These are phyloP conservation scores for Cheilosia grossa DNA, from an alignment of 2,888 invertebrate genomes.

Conservation along the genomic window DNA sequence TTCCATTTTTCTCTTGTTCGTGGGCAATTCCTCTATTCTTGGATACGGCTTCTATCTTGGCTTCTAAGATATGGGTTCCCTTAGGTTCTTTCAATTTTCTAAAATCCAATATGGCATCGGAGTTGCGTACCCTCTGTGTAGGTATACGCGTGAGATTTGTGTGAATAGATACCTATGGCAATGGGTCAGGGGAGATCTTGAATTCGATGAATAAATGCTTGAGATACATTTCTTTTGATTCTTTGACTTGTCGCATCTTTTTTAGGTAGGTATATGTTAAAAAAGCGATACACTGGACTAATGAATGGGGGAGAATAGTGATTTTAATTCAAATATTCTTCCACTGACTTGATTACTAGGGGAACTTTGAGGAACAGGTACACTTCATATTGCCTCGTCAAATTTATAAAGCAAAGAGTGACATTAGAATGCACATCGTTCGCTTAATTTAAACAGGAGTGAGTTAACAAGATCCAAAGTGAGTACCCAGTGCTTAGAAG, in stretches of 20 bases:
- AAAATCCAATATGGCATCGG: constrained; percentile 69
- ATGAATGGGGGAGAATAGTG: constrained; percentile 25
- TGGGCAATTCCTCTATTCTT: constrained; percentile 5
- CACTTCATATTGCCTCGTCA: background rate
- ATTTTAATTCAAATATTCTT: constrained; percentile 33
- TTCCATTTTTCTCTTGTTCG: constrained; percentile 55
- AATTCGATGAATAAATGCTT: constrained; percentile 64
- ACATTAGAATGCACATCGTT: background rate
- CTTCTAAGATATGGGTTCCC: constrained; percentile 47
- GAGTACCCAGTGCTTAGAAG: background rate
- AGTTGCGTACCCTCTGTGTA: constrained; percentile 43
- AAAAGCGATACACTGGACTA: constrained; percentile 21
- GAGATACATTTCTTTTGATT: constrained; percentile 45
- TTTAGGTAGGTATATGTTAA: constrained; percentile 13
- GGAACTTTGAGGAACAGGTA: constrained; percentile 15
- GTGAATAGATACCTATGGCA: constrained; percentile 9
- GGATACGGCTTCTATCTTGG: constrained; percentile 7
- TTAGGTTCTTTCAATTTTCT: constrained; percentile 67
- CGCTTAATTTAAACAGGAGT: constrained; percentile 8
- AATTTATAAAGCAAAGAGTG: constrained; percentile 6
- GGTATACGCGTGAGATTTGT: constrained; percentile 39
- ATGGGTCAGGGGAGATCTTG: constrained; percentile 47
- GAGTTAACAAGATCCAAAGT: background rate
- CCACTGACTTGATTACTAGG: constrained; percentile 7
- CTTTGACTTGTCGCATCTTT: constrained; percentile 42